These are phyloP conservation scores for Psix sp. DNA, from an alignment of 1,140 invertebrate species.

Conservation along the genomic window DNA sequence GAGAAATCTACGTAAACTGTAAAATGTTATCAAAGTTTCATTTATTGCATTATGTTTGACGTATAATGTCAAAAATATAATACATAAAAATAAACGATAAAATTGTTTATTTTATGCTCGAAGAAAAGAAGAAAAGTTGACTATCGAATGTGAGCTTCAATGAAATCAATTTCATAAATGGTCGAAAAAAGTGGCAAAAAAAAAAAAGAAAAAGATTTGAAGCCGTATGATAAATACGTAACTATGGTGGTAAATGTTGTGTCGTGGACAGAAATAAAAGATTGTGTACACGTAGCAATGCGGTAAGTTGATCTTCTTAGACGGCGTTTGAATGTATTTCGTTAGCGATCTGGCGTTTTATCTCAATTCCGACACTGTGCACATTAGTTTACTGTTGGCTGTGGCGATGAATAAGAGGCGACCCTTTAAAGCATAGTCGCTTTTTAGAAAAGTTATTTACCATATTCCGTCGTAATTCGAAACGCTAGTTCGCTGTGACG, in stretches of 20 bases:
- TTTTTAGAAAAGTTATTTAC: constrained; percentile 59
- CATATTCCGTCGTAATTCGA: constrained; percentile 55
- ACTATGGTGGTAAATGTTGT: constrained; percentile 26
- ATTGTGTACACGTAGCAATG: constrained; percentile 1
- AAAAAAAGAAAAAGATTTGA: no score
- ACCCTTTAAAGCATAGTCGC: constrained; percentile 40
- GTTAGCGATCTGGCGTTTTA: constrained; percentile 32
- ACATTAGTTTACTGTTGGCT: constrained; percentile 22
- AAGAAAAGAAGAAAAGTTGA: no score
- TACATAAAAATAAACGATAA: no score
- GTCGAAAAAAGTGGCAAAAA: no score
- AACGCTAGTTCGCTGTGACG: constrained; percentile 18
- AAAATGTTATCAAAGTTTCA: no score
- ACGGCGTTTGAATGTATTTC: constrained; percentile 35
- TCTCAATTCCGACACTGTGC: constrained; percentile 42
- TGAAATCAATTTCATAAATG: no score
- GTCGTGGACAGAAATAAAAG: constrained; percentile 14
- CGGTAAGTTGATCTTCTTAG: constrained; percentile 42
- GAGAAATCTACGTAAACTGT: no score
- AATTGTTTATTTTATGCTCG: no score
- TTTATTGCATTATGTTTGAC: no score
- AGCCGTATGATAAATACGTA: constrained; percentile 9
- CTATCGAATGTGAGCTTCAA: no score
- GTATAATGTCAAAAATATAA: no score
- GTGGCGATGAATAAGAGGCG: constrained; percentile 25